These are phyloP conservation scores for Tamandua tetradactyla DNA, from an alignment of 2,797 vertebrate species.

Conservation along the genomic window DNA sequence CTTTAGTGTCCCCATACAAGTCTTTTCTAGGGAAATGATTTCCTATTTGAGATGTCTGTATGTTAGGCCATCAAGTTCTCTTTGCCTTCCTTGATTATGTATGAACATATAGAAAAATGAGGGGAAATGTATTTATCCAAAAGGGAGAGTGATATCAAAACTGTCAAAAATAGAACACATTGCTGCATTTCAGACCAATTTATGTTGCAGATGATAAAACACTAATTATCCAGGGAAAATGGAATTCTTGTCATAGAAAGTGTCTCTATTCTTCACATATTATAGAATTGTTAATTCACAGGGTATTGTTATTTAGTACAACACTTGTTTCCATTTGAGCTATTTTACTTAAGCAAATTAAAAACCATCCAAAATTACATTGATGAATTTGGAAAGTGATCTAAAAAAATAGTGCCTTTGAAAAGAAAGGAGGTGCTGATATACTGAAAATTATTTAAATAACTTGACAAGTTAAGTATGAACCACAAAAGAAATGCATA, in stretches of 20 bases:
- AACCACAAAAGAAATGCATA: not conserved
- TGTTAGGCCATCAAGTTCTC: not conserved
- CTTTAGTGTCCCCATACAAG: not conserved
- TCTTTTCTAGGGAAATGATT: not conserved
- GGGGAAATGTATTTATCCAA: not conserved
- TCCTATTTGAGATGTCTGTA: not conserved
- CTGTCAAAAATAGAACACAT: not conserved
- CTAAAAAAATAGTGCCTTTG: not conserved
- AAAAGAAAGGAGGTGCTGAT: not conserved
- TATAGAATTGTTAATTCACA: not conserved
- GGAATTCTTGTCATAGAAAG: not conserved
- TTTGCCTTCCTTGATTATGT: not conserved
- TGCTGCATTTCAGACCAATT: not conserved
- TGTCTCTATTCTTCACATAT: not conserved
- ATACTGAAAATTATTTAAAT: not conserved
- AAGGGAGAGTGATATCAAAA: not conserved
- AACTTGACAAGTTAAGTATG: not conserved
- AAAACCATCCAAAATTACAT: conserved; percentile 42
- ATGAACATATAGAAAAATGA: not conserved
- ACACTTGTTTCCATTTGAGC: not conserved
- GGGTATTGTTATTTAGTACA: not conserved
- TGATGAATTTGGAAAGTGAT: conserved; percentile 25
- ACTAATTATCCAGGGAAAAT: not conserved
- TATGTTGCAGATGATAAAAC: not conserved
- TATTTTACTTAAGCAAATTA: conserved; percentile 28